Conservation (phyloP, 1,140 invertebrate genomes). For the Euschistus heros region DNA sequence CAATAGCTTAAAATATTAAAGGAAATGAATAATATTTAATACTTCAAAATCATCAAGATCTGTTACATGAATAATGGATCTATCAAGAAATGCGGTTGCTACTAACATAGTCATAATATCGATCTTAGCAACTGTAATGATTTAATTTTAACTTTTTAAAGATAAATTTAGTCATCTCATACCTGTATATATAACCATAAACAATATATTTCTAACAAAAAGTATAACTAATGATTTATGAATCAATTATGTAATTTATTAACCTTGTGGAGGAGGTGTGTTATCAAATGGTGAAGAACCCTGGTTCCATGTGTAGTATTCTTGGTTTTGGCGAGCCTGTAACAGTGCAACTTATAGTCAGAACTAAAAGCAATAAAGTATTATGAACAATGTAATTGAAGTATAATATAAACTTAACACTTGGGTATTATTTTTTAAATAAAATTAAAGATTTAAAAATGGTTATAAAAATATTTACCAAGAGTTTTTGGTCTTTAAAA, state of each 20-base stretch:
- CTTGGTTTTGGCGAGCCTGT: slow-evolving; percentile 16
- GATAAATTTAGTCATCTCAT: no score
- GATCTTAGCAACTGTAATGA: no score
- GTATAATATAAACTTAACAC: not conserved
- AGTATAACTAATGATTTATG: not conserved
- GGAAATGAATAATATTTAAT: no score
- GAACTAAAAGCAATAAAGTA: slow-evolving; percentile 8
- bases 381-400: not conserved
- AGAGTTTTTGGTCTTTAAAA: slow-evolving; percentile 13
- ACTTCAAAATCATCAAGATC: no score
- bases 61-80: no score
- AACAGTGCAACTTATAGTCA: not conserved
- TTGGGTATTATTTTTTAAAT: not conserved
- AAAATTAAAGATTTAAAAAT: not conserved
- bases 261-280: slow-evolving; percentile 24
- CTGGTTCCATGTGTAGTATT: slow-evolving; percentile 19
- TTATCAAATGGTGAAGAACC: slow-evolving; percentile 24
- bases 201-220: not conserved
- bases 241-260: not conserved
- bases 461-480: slow-evolving; percentile 13
- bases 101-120: no score
- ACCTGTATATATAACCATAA: no score
- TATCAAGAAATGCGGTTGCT: no score
- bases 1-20: no score
- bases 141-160: no score